Percentiles rank a stretch among this genome's conserved stretches.
Conservation (phyloP, 2,888 invertebrate species). For the Zeuzera pyrina region DNA sequence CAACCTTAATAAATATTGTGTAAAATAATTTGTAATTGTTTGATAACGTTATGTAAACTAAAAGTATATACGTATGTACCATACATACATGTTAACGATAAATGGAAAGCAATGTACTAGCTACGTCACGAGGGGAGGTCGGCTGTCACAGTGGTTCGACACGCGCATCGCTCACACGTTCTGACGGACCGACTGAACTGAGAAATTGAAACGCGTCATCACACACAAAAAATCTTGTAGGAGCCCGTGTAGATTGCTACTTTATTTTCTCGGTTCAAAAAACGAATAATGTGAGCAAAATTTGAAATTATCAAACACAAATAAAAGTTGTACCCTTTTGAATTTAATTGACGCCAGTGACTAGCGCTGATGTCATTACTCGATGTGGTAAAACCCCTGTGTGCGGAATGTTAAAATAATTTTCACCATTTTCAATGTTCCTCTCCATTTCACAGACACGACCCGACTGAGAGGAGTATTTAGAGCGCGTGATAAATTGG, state of each 20-base stretch:
- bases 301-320: conserved; percentile 29
- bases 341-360: conserved; percentile 36
- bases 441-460: conserved; percentile 46
- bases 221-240: conserved; percentile 31
- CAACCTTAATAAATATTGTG: background rate
- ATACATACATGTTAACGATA: background rate
- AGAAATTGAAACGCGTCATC: conserved; percentile 62
- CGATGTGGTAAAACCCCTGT: conserved; percentile 24
- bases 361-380: conserved; percentile 22
- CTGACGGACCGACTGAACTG: conserved; percentile 64
- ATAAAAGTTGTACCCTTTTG: conserved; percentile 29
- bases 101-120: background rate
- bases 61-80: background rate
- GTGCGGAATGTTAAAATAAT: conserved; percentile 39
- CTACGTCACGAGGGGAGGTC: conserved; percentile 11
- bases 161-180: conserved; percentile 55
- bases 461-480: conserved; percentile 42
- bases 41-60: background rate
- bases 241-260: conserved; percentile 24
- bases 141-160: conserved; percentile 42
- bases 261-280: conserved; percentile 4
- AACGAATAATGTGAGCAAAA: conserved; percentile 23
- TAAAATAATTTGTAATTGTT: background rate
- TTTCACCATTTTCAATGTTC: conserved; percentile 36
- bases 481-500: conserved; percentile 59